Percentiles rank a stretch among this genome's conserved stretches.
Evolutionary conservation across 2,888 invertebrate genomes (phyloP).

Genomic region (Chymomyza fuscimana): DNA sequence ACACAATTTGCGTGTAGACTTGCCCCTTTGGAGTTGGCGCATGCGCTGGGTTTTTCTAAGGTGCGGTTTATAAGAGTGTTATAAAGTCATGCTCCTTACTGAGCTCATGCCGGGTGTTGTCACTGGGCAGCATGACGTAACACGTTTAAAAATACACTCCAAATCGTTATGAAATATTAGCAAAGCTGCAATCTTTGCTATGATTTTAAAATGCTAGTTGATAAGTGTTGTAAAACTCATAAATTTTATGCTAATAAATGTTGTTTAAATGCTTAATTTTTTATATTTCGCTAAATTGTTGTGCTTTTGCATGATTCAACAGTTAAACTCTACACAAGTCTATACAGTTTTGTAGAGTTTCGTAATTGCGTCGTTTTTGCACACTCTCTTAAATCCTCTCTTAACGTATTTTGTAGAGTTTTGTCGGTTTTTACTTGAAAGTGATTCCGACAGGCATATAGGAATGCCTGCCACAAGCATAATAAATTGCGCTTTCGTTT

Average conservation of each 20-base stretch:
- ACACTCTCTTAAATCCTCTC: neutral
- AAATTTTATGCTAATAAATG: no score
- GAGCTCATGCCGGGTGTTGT: slow-evolving; percentile 56
- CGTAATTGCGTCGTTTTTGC: neutral
- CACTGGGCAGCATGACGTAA: slow-evolving; percentile 67
- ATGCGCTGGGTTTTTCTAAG: slow-evolving; percentile 36
- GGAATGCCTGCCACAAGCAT: slow-evolving; percentile 27
- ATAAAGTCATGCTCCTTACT: neutral
- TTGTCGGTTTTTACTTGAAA: slow-evolving; percentile 20
- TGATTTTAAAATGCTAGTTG: neutral
- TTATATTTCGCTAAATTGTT: neutral
- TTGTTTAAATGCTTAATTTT: neutral
- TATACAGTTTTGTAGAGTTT: slow-evolving; percentile 14
- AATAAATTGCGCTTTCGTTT: slow-evolving; percentile 71
- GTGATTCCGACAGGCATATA: slow-evolving; percentile 22
- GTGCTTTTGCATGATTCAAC: slow-evolving; percentile 56
- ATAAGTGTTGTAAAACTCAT: no score
- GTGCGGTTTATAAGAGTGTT: slow-evolving; percentile 19
- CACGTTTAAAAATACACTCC: slow-evolving; percentile 18
- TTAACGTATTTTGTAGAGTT: slow-evolving; percentile 28
- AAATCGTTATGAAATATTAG: neutral
- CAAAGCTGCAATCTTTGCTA: neutral
- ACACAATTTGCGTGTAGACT: neutral
- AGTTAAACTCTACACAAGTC: slow-evolving; percentile 63
- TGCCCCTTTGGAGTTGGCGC: slow-evolving; percentile 33